phyloP scores from a whole-genome alignment of 2,888 invertebrate species.

The Drosophila tanythrix region DNA sequence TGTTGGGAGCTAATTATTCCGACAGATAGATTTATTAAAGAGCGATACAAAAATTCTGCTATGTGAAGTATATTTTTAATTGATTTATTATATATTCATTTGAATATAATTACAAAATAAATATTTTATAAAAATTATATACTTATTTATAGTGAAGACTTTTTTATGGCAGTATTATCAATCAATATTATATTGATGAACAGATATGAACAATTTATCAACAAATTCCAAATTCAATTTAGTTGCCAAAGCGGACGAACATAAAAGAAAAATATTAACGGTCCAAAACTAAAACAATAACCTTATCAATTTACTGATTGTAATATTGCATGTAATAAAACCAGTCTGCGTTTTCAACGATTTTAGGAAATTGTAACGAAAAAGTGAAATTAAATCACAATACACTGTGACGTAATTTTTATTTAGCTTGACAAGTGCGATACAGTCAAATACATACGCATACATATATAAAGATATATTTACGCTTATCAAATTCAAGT shows the following conservation, averaged over 20 bases:
- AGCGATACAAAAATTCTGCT: not conserved
- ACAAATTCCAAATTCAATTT: not conserved
- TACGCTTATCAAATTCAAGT: constrained; percentile 44
- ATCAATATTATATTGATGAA: not conserved
- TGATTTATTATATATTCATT: not conserved
- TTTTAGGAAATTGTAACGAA: constrained; percentile 13
- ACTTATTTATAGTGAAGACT: too few relatives aligned
- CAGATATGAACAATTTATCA: not conserved
- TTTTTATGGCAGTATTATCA: not conserved
- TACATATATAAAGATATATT: not conserved
- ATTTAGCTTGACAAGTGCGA: constrained; percentile 44
- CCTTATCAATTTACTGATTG: not conserved
- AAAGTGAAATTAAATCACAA: constrained; percentile 12
- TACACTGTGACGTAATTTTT: constrained; percentile 54
- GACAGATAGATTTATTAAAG: not conserved
- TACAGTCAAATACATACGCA: not conserved
- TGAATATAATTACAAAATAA: not conserved
- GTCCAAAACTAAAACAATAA: constrained; percentile 13
- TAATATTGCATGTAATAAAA: constrained; percentile 3
- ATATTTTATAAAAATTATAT: not conserved
- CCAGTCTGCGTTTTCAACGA: constrained; percentile 2
- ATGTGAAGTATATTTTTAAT: not conserved
- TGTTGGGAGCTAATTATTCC: not conserved
- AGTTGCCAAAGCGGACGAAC: not conserved
- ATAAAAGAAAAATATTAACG: not conserved